Conservation (phyloP, 2,797 vertebrate genomes). For the Erpetoichthys calabaricus region DNA sequence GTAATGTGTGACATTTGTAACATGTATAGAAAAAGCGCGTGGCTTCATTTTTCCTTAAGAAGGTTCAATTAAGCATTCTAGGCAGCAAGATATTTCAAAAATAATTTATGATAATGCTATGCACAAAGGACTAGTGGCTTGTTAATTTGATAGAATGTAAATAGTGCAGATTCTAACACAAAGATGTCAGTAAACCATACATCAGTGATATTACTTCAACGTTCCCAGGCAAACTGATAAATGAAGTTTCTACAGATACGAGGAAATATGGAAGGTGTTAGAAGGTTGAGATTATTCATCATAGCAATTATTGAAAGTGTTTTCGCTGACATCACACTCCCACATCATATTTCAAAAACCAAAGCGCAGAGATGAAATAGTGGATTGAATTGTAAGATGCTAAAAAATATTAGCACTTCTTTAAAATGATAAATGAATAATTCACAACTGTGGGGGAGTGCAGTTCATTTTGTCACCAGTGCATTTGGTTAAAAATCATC, state of each 20-base stretch:
- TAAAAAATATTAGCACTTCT: slow-evolving; percentile 51
- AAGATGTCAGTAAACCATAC: slow-evolving; percentile 70
- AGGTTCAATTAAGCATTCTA: slow-evolving; percentile 65
- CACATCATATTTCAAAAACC: slow-evolving; percentile 70
- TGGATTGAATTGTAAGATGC: slow-evolving; percentile 40
- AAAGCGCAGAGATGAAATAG: slow-evolving; percentile 49
- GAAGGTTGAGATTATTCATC: slow-evolving; percentile 88
- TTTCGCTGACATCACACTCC: slow-evolving; percentile 77
- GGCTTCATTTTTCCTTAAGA: slow-evolving; percentile 8
- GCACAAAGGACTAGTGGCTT: slow-evolving; percentile 64
- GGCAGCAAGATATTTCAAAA: slow-evolving; percentile 53
- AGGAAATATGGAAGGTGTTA: slow-evolving; percentile 69
- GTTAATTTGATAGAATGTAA: slow-evolving; percentile 82
- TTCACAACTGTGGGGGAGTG: slow-evolving; percentile 36
- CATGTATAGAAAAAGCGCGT: too few species aligned
- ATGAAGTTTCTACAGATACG: slow-evolving; percentile 74
- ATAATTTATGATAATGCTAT: slow-evolving; percentile 75
- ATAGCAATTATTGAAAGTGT: slow-evolving; percentile 93
- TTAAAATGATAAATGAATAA: slow-evolving; percentile 45
- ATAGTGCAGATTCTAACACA: slow-evolving; percentile 65
- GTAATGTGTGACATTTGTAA: too few species aligned
- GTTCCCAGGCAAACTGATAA: slow-evolving; percentile 75
- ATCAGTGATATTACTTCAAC: slow-evolving; percentile 81
- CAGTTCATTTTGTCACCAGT: slow-evolving; percentile 36
- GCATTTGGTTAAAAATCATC: slow-evolving; percentile 11